phyloP scores from a whole-genome alignment of 2,113 vertebrate genomes.

The Nycticorax nycticorax region DNA sequence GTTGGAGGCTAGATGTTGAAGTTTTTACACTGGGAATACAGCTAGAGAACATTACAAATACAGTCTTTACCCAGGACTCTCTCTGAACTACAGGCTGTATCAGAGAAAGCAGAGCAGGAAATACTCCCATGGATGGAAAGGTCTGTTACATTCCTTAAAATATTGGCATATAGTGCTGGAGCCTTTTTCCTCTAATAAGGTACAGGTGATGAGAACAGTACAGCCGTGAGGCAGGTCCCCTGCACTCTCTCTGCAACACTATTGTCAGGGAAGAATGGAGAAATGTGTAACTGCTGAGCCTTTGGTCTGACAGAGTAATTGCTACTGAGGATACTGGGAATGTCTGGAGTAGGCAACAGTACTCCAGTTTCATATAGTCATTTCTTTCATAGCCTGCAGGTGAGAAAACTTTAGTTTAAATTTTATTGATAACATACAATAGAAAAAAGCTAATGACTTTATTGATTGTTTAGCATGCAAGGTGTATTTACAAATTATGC shows the following conservation, averaged over 20 bases:
- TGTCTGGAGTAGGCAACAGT: neutral
- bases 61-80: neutral
- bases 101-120: slow-evolving; percentile 4
- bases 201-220: neutral
- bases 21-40: neutral
- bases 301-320: neutral
- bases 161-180: neutral
- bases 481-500: neutral
- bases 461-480: neutral
- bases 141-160: neutral
- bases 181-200: neutral
- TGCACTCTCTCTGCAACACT: neutral
- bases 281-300: neutral
- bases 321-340: neutral
- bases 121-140: neutral
- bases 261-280: neutral
- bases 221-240: neutral
- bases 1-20: neutral
- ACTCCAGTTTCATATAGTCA: neutral
- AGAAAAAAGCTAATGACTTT: neutral
- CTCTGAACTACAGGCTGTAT: neutral
- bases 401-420: neutral
- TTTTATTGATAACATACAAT: neutral
- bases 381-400: neutral
- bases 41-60: neutral